Percentiles rank a stretch among this genome's conserved stretches.
These are phyloP conservation scores for Nebria salina DNA, from an alignment of 2,888 invertebrate species.

Conservation along the genomic window DNA sequence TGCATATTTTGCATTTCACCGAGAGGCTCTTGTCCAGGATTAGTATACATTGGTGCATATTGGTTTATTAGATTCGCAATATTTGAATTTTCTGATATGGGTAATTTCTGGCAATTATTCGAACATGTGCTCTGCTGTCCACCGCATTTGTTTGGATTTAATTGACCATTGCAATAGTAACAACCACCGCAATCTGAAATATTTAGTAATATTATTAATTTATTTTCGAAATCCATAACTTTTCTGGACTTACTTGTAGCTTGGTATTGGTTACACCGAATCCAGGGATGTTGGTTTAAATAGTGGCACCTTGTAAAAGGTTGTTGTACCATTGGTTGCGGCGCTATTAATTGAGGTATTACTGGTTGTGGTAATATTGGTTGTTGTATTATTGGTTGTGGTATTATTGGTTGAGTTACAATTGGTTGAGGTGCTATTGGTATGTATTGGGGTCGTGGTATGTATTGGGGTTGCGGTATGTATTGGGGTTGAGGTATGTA, in stretches of 20 bases:
- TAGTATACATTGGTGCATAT: constrained; percentile 13
- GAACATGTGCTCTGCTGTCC: constrained; percentile 11
- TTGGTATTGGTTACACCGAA: constrained; percentile 46
- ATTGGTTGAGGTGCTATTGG: background rate
- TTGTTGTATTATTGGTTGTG: background rate
- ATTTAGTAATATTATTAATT: background rate
- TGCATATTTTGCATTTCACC: background rate
- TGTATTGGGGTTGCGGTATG: background rate
- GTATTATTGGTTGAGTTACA: background rate
- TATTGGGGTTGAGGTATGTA: background rate
- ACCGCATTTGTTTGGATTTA: constrained; percentile 39
- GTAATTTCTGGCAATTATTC: constrained; percentile 7
- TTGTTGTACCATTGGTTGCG: background rate
- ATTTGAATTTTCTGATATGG: constrained; percentile 13
- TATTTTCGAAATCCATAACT: background rate
- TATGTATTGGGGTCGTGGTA: background rate
- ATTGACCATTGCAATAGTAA: constrained; percentile 45
- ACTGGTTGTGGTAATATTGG: background rate
- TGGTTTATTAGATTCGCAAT: constrained; percentile 10
- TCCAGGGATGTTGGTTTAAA: constrained; percentile 43
- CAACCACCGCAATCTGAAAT: constrained; percentile 49
- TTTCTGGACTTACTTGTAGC: constrained; percentile 45
- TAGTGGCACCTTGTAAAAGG: constrained; percentile 38
- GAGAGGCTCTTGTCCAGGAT: background rate
- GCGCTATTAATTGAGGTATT: background rate